Evolutionary conservation across 1,140 invertebrate species (phyloP), one percentile per base, ranked within the genome.

Genomic region (Micrasema minimum): DNA sequence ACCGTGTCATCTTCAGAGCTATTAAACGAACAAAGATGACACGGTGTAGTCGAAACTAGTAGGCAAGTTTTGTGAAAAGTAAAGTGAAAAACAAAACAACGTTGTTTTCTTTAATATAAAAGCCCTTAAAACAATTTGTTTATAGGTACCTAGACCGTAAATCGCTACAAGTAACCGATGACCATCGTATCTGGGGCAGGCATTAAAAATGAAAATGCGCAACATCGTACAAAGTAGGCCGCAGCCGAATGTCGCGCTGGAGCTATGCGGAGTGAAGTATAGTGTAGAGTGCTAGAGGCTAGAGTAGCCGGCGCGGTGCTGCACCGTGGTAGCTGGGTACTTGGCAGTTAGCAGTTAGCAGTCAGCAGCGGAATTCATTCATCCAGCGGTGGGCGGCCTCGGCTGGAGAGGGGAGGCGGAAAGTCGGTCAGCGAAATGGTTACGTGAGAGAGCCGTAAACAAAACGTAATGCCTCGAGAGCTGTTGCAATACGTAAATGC

Each of bases 381-480:
- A 64, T 64, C 59, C 9, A 41, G 10, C 59, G 59, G 59, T 46
- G 59, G 59, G 59, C 59, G 59, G 59, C 59, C 59, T 64, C 59
- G 59, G 11, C 59, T 2, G 38, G 72, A 78, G 76, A 73, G 77
- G 68, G 69, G 68, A 57, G 23, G 72, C 61, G 46, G 69, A 64
- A 74, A 74, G 55, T 74, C 72, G 72, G 72, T 74, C 72, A 74
- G 69, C 73, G 69, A 72, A 75, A 75, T 72, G 73, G 73, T 75
- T 75, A 72, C 73, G 73, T 72, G 73, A 75, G 66, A 75, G 61
- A 64, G 35, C 38, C 59, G 61, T 51, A 62, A 50, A 50, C 50
- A 53, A 68, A 62, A 69, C 64, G 59, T 64, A 68, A 61, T 65
- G 55, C 57, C 41, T 12, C 65, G 53, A 38, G 45, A 69, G 57